Conservation (phyloP, 2,113 vertebrate genomes). For the Empidonax alnorum region DNA sequence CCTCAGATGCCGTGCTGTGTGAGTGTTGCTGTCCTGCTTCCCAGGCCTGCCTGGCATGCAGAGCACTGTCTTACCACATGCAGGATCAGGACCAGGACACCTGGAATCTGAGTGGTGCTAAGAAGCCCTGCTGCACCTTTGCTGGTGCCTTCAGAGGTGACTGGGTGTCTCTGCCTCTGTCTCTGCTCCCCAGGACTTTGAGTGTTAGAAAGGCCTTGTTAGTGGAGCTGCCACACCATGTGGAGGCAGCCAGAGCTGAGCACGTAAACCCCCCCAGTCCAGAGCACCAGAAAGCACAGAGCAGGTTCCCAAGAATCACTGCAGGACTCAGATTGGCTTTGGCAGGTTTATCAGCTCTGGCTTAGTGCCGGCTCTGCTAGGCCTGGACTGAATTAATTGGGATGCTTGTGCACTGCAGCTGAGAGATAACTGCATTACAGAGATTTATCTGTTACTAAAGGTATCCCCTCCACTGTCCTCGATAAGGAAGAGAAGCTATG, state of each 20-base stretch:
- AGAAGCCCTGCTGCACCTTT: background rate
- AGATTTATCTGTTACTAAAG: conserved; percentile 66
- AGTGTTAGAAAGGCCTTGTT: background rate
- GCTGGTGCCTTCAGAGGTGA: background rate
- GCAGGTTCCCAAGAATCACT: conserved; percentile 23
- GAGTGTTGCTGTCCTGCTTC: background rate
- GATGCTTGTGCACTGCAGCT: conserved; percentile 60
- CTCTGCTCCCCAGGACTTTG: background rate
- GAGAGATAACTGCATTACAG: conserved; percentile 69
- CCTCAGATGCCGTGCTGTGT: rapidly evolving
- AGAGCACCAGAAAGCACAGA: background rate
- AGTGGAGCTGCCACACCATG: rapidly evolving
- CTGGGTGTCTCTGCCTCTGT: background rate
- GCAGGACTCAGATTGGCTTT: conserved; percentile 59
- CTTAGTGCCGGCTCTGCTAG: conserved; percentile 62
- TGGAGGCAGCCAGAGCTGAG: background rate
- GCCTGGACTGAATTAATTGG: conserved; percentile 69
- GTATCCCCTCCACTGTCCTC: conserved; percentile 48
- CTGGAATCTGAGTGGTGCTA: background rate
- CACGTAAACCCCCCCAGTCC: background rate
- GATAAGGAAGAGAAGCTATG: conserved; percentile 44
- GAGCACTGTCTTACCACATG: background rate
- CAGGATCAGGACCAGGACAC: background rate
- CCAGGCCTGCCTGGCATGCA: background rate
- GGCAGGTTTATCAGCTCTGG: conserved; percentile 68